Base-by-base conservation (phyloP, 2,113 vertebrate species). In the Pontoporia blainvillei region DNA sequence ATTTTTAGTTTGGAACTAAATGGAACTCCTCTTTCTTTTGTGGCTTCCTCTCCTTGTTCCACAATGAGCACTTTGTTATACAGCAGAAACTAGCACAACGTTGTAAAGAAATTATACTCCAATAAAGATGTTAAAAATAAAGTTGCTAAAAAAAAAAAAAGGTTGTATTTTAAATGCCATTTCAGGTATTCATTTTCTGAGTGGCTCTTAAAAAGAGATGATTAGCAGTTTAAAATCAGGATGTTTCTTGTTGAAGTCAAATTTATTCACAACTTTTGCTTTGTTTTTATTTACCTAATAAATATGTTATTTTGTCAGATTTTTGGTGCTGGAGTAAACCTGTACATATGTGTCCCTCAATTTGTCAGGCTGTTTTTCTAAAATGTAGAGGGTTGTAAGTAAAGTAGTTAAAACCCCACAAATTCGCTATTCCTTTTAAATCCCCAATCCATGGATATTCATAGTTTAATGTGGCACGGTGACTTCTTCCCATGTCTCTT, bases 241-340 rank as follows among this genome's bases (percentile, higher is more conserved):
- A 29, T 57, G 34, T 82, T 49, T 54, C 49, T 79, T 86, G 0
- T 82, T 85, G 62, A 93, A 92, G 52, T 93, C 41, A 91, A 91
- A 92, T 86, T 88, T 91, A 69, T 41, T 93, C 94, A 46, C 85
- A 14, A 64, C 31, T 94, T 97, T 73, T 29, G 41, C 69, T 96
- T 86, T 83, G 41, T 83, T 86, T 84, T 78, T 88, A 27, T 25
- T 62, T 90, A 94, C 44, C 94, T 59, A 83, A 91, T 62, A 87
- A 88, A 92, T 92, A 71, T 90, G 34, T 67, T 82, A 90, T 62
- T 95, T 93, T 91, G 12, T 90, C 75, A 49, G 5, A 29, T 11
- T 83, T 52, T 94, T 39, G 0, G 3, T 94, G 18, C 31, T 81
- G 3, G 76, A 71, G n/a, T 78, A 96, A 66, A 69, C 6, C 2